Conservation (phyloP, 2,888 invertebrate species). For the Dilophus febrilis region DNA sequence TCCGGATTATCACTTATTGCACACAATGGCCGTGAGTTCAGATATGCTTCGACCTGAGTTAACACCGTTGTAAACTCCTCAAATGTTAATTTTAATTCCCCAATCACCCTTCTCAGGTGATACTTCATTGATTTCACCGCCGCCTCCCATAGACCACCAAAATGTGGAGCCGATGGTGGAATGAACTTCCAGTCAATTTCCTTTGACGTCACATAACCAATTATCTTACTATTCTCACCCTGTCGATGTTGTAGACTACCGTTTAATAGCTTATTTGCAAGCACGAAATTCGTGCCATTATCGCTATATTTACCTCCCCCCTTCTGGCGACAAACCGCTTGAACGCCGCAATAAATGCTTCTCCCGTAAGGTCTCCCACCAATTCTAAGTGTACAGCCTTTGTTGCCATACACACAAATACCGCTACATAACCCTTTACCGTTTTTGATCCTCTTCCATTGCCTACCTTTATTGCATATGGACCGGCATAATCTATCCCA, state of each 20-base stretch:
- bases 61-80: background rate
- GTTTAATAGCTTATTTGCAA: background rate
- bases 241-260: too few relatives aligned
- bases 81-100: background rate
- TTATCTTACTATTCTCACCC: too few relatives aligned
- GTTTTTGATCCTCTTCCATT: background rate
- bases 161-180: background rate
- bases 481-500: conserved; percentile 14
- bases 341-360: background rate
- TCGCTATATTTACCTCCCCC: background rate
- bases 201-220: too few relatives aligned
- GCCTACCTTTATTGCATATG: conserved; percentile 7
- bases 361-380: background rate
- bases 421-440: background rate
- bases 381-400: background rate
- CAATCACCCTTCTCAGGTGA: background rate
- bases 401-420: background rate
- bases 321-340: background rate
- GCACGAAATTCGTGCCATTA: background rate
- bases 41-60: background rate
- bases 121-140: background rate
- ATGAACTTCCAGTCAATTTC: background rate
- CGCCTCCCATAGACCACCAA: background rate
- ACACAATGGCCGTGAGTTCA: background rate
- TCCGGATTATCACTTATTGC: background rate